Percentiles rank a stretch among this genome's conserved stretches.
Conservation (phyloP, 2,888 invertebrate genomes). For the Tinea semifulvella region DNA sequence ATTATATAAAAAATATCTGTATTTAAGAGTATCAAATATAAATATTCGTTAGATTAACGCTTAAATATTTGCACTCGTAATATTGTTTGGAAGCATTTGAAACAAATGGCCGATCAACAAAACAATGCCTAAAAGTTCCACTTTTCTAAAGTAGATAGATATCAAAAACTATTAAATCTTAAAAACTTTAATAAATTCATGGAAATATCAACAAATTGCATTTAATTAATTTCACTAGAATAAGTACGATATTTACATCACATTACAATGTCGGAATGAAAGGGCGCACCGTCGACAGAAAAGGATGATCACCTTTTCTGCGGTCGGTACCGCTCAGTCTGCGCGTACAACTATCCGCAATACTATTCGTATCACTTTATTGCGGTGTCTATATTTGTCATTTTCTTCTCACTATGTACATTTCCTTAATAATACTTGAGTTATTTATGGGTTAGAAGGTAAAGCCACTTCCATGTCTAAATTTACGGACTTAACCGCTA, state of each 20-base stretch:
- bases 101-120: too few species aligned
- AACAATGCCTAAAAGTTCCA: not conserved
- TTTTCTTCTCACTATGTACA: too few species aligned
- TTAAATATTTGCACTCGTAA: too few species aligned
- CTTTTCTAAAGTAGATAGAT: constrained; percentile 2
- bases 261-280: constrained; percentile 9
- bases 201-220: constrained; percentile 10
- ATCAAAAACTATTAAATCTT: constrained; percentile 9
- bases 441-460: too few species aligned
- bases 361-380: not conserved
- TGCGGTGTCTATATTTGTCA: not conserved
- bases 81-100: too few species aligned
- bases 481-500: too few species aligned
- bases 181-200: constrained; percentile 8
- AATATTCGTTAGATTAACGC: too few species aligned
- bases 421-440: too few species aligned
- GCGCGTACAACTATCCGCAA: not conserved
- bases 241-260: constrained; percentile 12
- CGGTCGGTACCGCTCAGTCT: not conserved
- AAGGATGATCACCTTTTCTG: not conserved
- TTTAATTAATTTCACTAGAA: constrained; percentile 6
- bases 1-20: constrained; percentile 61
- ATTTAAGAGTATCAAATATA: too few species aligned
- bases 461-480: too few species aligned
- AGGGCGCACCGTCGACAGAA: not conserved